Percentiles rank a stretch among this genome's conserved stretches.
These are phyloP conservation scores for Sitta carolinensis DNA, from an alignment of 2,797 vertebrate species.

Conservation along the genomic window DNA sequence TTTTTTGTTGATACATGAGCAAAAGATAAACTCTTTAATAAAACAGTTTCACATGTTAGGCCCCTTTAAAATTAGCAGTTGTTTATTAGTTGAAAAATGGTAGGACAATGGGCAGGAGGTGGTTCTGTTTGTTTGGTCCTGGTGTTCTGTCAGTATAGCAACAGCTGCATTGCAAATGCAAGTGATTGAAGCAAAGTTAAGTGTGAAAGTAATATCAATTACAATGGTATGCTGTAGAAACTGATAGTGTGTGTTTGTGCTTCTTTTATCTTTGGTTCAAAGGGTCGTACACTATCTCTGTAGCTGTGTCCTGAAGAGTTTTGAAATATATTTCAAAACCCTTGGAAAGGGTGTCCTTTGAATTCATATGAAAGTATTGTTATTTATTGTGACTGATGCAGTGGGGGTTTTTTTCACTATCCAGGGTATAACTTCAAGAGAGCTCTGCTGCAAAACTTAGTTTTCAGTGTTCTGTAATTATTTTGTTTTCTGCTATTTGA, in stretches of 20 bases:
- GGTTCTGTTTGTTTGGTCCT: background rate
- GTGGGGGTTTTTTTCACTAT: background rate
- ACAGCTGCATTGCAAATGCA: background rate
- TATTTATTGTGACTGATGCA: background rate
- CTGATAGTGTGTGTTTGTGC: background rate
- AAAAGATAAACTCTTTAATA: background rate
- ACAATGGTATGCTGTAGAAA: background rate
- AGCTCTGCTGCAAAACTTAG: background rate
- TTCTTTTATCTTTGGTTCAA: background rate
- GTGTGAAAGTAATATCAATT: background rate
- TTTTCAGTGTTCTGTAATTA: background rate
- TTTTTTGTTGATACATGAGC: background rate
- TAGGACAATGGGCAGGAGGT: background rate
- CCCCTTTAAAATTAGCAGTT: background rate
- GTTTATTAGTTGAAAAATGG: background rate
- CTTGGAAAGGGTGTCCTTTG: background rate
- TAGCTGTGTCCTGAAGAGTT: background rate
- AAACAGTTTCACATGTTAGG: fast-evolving
- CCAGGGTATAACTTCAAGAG: background rate
- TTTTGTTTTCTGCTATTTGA: constrained; percentile 20
- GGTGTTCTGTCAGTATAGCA: background rate
- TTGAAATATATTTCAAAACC: background rate
- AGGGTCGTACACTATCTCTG: fast-evolving
- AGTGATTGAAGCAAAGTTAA: background rate
- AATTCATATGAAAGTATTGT: background rate